Evolutionary conservation across 2,888 invertebrate species (phyloP).

Genomic region (Megalurothrips usitatus): DNA sequence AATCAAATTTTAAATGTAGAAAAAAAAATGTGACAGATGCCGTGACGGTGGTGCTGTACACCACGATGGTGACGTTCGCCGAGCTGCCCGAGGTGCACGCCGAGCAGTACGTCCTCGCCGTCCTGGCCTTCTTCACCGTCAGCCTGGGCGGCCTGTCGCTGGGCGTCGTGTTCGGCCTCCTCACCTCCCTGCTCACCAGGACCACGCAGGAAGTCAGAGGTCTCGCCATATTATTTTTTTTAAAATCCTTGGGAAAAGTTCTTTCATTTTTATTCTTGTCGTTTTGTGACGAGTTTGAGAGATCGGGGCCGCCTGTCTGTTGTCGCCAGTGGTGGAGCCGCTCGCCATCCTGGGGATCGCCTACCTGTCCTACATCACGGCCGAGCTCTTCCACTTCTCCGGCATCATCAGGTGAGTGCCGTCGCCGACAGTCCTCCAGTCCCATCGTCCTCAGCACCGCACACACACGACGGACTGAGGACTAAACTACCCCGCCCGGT

Average conservation of each 20-base stretch:
- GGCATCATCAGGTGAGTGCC: constrained; percentile 47
- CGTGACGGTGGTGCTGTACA: constrained; percentile 40
- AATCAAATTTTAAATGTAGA: neutral
- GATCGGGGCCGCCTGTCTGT: no score
- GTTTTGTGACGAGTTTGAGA: constrained; percentile 25
- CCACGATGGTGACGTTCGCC: constrained; percentile 53
- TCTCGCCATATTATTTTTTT: no score
- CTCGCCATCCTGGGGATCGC: constrained; percentile 57
- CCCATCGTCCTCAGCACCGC: no score
- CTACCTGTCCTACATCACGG: constrained; percentile 56
- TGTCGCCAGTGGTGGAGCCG: constrained; percentile 52
- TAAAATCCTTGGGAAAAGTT: neutral
- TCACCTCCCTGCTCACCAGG: constrained; percentile 51
- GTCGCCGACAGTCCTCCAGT: neutral
- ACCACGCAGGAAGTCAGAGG: constrained; percentile 51
- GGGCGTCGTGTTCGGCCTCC: constrained; percentile 51
- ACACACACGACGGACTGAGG: no score
- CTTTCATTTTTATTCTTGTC: neutral
- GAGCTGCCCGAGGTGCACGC: constrained; percentile 46
- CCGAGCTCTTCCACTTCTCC: constrained; percentile 58
- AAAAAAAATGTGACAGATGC: constrained; percentile 38
- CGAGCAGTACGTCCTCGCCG: constrained; percentile 49
- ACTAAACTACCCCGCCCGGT: neutral
- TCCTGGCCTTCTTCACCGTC: constrained; percentile 53
- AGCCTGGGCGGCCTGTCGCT: constrained; percentile 51